phyloP scores from a whole-genome alignment of 53 echinoderm and acorn worm genomes.

The Pentamera pediparva region DNA sequence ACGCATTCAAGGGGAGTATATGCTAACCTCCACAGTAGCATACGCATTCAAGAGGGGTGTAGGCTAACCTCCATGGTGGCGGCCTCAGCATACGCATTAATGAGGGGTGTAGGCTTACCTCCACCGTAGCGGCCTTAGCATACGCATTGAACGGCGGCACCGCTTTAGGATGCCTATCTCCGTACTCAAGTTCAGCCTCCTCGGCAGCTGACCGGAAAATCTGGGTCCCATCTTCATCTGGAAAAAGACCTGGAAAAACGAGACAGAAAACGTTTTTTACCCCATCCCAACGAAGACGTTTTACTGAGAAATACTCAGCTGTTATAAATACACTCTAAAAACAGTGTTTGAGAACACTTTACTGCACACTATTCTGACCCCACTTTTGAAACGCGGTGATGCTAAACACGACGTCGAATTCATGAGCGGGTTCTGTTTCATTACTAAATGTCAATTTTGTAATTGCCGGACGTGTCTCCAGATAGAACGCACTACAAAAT shows the following conservation, averaged over 20 bases:
- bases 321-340: background rate
- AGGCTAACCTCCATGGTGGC: too few relatives aligned
- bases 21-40: slow-evolving; percentile 58
- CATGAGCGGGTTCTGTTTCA: too few relatives aligned
- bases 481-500: too few relatives aligned
- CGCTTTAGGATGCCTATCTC: slow-evolving; percentile 36
- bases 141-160: slow-evolving; percentile 79
- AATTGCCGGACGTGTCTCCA: too few relatives aligned
- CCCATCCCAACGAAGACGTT: background rate
- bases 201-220: slow-evolving; percentile 55
- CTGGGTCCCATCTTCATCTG: slow-evolving; percentile 48
- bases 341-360: too few relatives aligned
- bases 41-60: slow-evolving; percentile 80
- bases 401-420: too few relatives aligned
- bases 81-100: too few relatives aligned
- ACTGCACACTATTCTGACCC: too few relatives aligned
- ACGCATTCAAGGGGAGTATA: slow-evolving; percentile 80
- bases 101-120: too few relatives aligned
- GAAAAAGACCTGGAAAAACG: too few relatives aligned
- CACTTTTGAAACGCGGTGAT: too few relatives aligned
- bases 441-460: too few relatives aligned
- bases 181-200: slow-evolving; percentile 49
- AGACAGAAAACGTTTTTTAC: slow-evolving; percentile 37
- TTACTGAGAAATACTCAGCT: background rate
- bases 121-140: slow-evolving; percentile 47